Percentiles rank a stretch among this genome's conserved stretches.
Conservation (phyloP, 1,140 invertebrate genomes). For the Nephila pilipes region DNA sequence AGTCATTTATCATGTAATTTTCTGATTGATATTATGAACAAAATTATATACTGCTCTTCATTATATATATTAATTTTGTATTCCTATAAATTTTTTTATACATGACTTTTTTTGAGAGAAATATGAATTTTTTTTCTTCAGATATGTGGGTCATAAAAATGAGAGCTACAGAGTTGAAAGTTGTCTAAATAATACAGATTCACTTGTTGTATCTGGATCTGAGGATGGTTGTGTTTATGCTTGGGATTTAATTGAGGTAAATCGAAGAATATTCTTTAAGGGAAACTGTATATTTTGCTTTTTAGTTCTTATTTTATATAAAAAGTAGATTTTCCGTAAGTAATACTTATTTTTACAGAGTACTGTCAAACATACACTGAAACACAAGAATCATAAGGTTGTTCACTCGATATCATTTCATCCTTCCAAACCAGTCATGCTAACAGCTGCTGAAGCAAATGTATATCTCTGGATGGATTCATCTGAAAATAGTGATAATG, state of each 20-base stretch:
- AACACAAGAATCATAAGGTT: slow-evolving; percentile 79
- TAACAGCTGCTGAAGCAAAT: slow-evolving; percentile 82
- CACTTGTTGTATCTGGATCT: slow-evolving; percentile 92
- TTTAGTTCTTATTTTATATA: neutral
- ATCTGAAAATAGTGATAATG: slow-evolving; percentile 66
- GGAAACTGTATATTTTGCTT: neutral
- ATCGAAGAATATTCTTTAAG: neutral
- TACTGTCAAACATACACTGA: slow-evolving; percentile 83
- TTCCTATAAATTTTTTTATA: too few species aligned
- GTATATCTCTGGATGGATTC: slow-evolving; percentile 82
- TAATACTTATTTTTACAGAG: slow-evolving; percentile 80
- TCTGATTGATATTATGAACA: too few species aligned
- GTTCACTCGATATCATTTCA: slow-evolving; percentile 83
- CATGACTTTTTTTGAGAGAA: neutral
- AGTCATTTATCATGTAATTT: too few species aligned
- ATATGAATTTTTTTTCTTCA: neutral
- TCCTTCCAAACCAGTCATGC: slow-evolving; percentile 82
- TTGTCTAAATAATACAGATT: slow-evolving; percentile 90
- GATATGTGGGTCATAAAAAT: slow-evolving; percentile 86
- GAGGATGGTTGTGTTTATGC: slow-evolving; percentile 91
- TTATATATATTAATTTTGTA: too few species aligned
- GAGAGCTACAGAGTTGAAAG: slow-evolving; percentile 93
- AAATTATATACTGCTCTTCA: too few species aligned
- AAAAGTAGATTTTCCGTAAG: neutral
- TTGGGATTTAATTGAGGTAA: slow-evolving; percentile 90